Percentiles rank a stretch among this genome's conserved stretches.
These are phyloP conservation scores for Sebastes nivosus DNA, from an alignment of 2,797 vertebrate species.

Conservation along the genomic window DNA sequence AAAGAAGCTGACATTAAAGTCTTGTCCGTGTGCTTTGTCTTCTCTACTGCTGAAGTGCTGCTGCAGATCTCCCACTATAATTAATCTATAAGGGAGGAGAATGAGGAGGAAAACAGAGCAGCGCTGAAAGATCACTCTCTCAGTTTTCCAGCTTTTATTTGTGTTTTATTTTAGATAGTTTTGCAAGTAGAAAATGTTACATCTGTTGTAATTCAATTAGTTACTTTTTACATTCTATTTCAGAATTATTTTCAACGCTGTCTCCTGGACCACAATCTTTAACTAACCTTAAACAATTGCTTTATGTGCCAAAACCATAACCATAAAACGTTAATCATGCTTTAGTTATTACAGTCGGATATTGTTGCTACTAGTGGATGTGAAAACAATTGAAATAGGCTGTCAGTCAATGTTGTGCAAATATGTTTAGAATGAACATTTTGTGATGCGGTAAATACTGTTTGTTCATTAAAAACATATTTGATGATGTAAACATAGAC, in stretches of 20 bases:
- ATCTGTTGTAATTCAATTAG: background rate
- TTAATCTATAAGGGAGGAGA: slow-evolving; percentile 20
- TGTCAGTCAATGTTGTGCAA: background rate
- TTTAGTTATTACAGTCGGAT: background rate
- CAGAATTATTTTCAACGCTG: background rate
- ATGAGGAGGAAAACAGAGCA: background rate
- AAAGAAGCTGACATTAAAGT: slow-evolving; percentile 32
- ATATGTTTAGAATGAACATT: background rate
- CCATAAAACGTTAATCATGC: background rate
- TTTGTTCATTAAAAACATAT: background rate
- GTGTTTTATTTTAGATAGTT: background rate
- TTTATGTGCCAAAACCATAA: background rate
- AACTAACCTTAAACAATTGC: background rate
- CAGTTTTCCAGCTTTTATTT: background rate
- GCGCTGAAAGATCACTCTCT: background rate
- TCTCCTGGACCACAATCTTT: background rate
- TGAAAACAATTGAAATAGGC: background rate
- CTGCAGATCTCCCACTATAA: slow-evolving; percentile 24
- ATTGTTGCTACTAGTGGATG: background rate
- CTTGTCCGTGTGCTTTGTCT: slow-evolving; percentile 3
- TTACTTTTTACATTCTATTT: background rate
- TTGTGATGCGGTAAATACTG: background rate
- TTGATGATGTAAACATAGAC: background rate
- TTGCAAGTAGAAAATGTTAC: background rate
- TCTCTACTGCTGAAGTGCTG: slow-evolving; percentile 13